phyloP scores from a whole-genome alignment of 2,797 vertebrate genomes.

The Esox masquinongy region DNA sequence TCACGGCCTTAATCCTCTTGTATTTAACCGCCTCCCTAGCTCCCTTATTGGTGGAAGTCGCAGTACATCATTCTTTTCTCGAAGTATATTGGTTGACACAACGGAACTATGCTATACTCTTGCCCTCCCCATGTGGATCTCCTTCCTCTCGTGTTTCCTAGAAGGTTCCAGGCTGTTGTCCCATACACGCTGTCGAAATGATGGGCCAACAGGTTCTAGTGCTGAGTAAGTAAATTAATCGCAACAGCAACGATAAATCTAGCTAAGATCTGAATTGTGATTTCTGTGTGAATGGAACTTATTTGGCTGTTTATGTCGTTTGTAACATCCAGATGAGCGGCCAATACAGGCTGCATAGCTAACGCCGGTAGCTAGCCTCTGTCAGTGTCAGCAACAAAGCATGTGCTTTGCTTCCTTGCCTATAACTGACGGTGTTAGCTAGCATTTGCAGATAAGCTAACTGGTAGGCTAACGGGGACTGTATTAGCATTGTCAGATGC shows the following conservation, averaged over 20 bases:
- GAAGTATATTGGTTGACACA: slow-evolving; percentile 53
- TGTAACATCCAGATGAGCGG: neutral
- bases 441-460: neutral
- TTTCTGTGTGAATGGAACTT: neutral
- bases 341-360: neutral
- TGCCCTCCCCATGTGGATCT: slow-evolving; percentile 12
- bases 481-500: neutral
- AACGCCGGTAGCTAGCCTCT: neutral
- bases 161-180: slow-evolving; percentile 74
- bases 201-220: slow-evolving; percentile 88
- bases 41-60: slow-evolving; percentile 45
- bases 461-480: neutral
- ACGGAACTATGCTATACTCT: slow-evolving; percentile 1
- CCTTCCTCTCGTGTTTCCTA: slow-evolving; percentile 54
- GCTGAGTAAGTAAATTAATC: slow-evolving; percentile 78
- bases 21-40: neutral
- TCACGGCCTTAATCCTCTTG: neutral
- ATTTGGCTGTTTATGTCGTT: neutral
- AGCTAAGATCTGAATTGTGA: neutral
- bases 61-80: slow-evolving; percentile 28
- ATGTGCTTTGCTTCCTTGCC: slow-evolving; percentile 6
- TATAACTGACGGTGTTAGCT: neutral
- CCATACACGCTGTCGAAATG: slow-evolving; percentile 71
- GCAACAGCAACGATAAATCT: neutral
- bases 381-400: slow-evolving; percentile 3